A percentile compares a stretch with the other conserved stretches of the same genome.
phyloP scores from a whole-genome alignment of 2,113 vertebrate genomes.

The Dicentrarchus labrax region DNA sequence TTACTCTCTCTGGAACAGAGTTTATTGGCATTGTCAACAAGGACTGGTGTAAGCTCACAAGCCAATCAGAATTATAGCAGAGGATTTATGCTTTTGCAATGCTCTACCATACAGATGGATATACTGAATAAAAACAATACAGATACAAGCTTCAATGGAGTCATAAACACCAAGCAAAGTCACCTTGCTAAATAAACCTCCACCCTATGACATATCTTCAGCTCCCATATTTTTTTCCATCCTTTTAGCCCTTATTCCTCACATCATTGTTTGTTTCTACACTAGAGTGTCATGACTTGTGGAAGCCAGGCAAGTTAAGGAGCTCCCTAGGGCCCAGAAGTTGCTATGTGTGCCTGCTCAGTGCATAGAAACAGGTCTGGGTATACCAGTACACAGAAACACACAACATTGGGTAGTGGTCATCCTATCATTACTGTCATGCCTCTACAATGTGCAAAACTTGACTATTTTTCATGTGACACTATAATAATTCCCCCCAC shows the following conservation, averaged over 20 bases:
- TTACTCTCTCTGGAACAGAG: not conserved
- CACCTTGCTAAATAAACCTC: slow-evolving; percentile 1
- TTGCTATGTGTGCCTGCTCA: slow-evolving; percentile 14
- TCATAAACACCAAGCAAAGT: not conserved
- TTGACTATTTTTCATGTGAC: slow-evolving; percentile 3
- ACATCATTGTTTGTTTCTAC: slow-evolving; percentile 11
- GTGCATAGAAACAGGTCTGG: slow-evolving; percentile 30
- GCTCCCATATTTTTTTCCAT: not conserved
- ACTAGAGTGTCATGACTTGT: slow-evolving; percentile 9
- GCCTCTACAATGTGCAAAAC: slow-evolving; percentile 1
- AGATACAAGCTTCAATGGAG: not conserved
- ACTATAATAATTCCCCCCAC: slow-evolving; percentile 17
- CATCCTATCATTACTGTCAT: not conserved
- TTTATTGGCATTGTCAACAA: not conserved
- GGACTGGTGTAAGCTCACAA: not conserved
- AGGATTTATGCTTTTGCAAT: slow-evolving; percentile 1
- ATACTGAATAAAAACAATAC: not conserved
- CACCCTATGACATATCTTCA: not conserved
- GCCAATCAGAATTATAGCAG: not conserved
- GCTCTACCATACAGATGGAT: not conserved
- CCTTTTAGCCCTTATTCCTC: not conserved
- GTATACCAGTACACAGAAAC: not conserved
- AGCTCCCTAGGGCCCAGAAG: slow-evolving; percentile 24
- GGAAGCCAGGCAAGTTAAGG: slow-evolving; percentile 35
- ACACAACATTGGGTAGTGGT: slow-evolving; percentile 18